A percentile compares a stretch with the other conserved stretches of the same genome.
Conservation (phyloP, 1,140 invertebrate species). For the Magallana ariakensis region DNA sequence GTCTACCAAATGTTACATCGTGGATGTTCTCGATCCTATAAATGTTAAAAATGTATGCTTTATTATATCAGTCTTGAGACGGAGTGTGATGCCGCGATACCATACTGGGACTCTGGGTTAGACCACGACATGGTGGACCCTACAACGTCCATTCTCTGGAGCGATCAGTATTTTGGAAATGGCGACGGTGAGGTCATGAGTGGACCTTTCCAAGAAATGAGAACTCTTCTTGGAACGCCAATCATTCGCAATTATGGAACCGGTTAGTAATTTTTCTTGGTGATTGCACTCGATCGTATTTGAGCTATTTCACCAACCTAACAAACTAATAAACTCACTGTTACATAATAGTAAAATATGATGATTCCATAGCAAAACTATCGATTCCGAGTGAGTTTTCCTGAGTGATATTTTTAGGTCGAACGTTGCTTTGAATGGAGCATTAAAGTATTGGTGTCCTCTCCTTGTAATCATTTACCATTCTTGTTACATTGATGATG, state of each 20-base stretch:
- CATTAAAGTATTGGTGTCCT: too few relatives aligned
- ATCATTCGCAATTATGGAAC: slow-evolving; percentile 61
- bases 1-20: too few relatives aligned
- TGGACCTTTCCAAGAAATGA: slow-evolving; percentile 74
- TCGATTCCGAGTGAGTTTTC: neutral
- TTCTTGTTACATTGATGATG: too few relatives aligned
- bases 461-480: too few relatives aligned
- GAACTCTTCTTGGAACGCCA: slow-evolving; percentile 48
- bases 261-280: slow-evolving; percentile 70
- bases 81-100: slow-evolving; percentile 73
- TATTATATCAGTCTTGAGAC: slow-evolving; percentile 66
- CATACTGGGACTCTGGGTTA: slow-evolving; percentile 79
- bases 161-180: slow-evolving; percentile 75
- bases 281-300: slow-evolving; percentile 71
- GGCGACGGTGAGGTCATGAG: slow-evolving; percentile 77
- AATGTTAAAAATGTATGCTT: too few relatives aligned
- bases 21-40: too few relatives aligned
- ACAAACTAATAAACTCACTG: too few relatives aligned
- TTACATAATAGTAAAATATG: neutral
- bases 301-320: slow-evolving; percentile 33
- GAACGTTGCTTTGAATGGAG: too few relatives aligned
- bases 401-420: too few relatives aligned
- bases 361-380: slow-evolving; percentile 59
- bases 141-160: slow-evolving; percentile 77
- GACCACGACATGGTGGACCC: slow-evolving; percentile 75